Evolutionary conservation across 2,113 vertebrate genomes (phyloP), one percentile per base, ranked within the genome.

Genomic region (Coracopsis vasa): DNA sequence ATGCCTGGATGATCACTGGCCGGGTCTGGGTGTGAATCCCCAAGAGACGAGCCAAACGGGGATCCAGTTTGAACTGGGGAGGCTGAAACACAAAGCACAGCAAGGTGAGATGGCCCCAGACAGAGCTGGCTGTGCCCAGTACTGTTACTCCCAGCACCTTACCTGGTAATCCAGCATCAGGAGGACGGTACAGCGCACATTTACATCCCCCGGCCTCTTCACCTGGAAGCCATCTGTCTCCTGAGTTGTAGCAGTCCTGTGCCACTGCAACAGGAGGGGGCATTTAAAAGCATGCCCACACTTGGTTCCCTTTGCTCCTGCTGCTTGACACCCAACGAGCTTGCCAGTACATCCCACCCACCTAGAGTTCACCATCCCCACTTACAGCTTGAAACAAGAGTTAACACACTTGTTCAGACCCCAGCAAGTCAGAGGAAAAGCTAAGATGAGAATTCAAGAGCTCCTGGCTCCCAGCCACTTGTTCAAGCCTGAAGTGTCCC

Each of bases 91-190:
- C 21, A 20, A 64, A 67, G 88, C 79, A 42, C 3, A 3, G 7
- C 13, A 7, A 33, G 41, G 62, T 73, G 51, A 95, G 86, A 13
- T 10, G 19, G 70, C 6, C 37, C 16, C 83, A 24, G 33, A 3
- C 11, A 39, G 5, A 27, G 56, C 9, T 1, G 4, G 28, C 4
- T 5, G 16, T 4, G 9, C 7, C 48, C 56, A 6, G 48, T 45
- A 8, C 21, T 4, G 17, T 11, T 28, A 11, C 35, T 41, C 17
- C 62, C 13, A 33, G 6, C 37, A 5, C 0, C 81, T 29, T 94
- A 99, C 99, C 99, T 99, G 99, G 97, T 99, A 99, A 94, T 99
- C 99, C 45, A 99, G 98, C 99, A 99, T 99, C 96, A 99, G 99
- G 18, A 99, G 98, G 53, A 99, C 99, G 5, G 99, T 99, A 95